Conservation (phyloP, 2,888 invertebrate genomes). For the Copidosoma aretas region DNA sequence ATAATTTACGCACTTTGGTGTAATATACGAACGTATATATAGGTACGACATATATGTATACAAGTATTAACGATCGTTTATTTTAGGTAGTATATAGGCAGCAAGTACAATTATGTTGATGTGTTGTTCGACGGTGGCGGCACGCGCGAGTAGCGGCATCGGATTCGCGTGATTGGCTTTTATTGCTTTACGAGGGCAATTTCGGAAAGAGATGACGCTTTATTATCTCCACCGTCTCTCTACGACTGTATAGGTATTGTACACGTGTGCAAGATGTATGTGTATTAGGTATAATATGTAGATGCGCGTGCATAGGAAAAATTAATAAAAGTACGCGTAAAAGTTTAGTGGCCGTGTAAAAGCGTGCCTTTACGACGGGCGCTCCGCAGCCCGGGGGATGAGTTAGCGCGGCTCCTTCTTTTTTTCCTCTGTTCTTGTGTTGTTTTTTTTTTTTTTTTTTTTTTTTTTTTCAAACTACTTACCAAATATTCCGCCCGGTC, state of each 20-base stretch:
- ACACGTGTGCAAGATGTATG: too few species aligned
- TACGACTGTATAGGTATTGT: too few species aligned
- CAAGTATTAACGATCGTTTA: conserved; percentile 25
- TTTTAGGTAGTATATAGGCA: background rate
- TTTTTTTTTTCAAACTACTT: too few species aligned
- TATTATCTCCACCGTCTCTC: background rate
- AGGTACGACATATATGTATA: background rate
- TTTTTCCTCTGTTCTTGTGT: too few species aligned
- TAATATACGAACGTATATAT: conserved; percentile 1
- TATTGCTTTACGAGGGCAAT: conserved; percentile 38
- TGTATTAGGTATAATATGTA: too few species aligned
- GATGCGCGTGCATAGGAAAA: conserved; percentile 14
- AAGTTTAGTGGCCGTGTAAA: background rate
- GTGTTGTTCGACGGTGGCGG: background rate
- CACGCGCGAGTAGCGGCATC: conserved; percentile 3
- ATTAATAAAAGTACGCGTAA: conserved; percentile 35
- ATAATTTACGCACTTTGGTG: conserved; percentile 20
- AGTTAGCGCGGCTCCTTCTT: background rate
- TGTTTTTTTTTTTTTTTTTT: background rate
- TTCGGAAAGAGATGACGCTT: conserved; percentile 19
- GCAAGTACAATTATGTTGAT: conserved; percentile 28
- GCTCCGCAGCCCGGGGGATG: background rate
- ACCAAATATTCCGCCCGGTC: too few species aligned
- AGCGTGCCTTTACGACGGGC: background rate
- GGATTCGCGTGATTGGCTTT: conserved; percentile 25